Evolutionary conservation across 2,113 vertebrate species (phyloP).

Genomic region (Electrona antarctica): DNA sequence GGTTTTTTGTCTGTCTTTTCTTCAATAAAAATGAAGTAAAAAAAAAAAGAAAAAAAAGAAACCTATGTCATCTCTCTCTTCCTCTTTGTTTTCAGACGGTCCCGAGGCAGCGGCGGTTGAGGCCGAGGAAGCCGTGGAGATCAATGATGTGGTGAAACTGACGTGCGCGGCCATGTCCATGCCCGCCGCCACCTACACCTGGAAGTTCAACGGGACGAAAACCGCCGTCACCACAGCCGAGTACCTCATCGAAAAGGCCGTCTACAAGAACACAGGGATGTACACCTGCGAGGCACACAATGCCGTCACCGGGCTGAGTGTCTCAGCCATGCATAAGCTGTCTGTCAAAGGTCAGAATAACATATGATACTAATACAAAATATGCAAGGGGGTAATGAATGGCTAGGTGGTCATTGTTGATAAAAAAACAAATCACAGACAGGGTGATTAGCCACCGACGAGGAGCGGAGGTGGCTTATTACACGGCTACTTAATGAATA

Average conservation of each 20-base stretch:
- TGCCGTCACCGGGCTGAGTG: constrained; percentile 43
- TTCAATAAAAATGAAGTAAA: too few species aligned
- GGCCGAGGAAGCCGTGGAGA: rapidly evolving
- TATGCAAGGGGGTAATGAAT: too few species aligned
- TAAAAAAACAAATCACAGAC: too few species aligned
- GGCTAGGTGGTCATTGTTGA: too few species aligned
- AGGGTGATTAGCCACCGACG: too few species aligned
- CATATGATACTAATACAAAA: background rate
- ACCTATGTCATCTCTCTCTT: background rate
- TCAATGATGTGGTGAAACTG: rapidly evolving
- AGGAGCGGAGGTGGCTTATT: too few species aligned
- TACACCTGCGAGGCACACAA: constrained; percentile 73
- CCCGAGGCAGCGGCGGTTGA: constrained; percentile 25
- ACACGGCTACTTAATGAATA: too few species aligned
- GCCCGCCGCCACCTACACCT: constrained; percentile 59
- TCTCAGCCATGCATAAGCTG: background rate
- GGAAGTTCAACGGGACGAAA: constrained; percentile 66
- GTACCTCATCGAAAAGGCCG: background rate
- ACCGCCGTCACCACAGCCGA: rapidly evolving
- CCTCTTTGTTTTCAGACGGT: constrained; percentile 61
- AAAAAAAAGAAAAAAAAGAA: too few species aligned
- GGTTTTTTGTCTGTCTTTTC: too few species aligned
- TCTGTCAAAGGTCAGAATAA: constrained; percentile 66
- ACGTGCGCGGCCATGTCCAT: constrained; percentile 43
- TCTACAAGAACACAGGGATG: constrained; percentile 41